Conservation (phyloP, 2,888 invertebrate genomes). For the Drosophila pseudotalamancana region DNA sequence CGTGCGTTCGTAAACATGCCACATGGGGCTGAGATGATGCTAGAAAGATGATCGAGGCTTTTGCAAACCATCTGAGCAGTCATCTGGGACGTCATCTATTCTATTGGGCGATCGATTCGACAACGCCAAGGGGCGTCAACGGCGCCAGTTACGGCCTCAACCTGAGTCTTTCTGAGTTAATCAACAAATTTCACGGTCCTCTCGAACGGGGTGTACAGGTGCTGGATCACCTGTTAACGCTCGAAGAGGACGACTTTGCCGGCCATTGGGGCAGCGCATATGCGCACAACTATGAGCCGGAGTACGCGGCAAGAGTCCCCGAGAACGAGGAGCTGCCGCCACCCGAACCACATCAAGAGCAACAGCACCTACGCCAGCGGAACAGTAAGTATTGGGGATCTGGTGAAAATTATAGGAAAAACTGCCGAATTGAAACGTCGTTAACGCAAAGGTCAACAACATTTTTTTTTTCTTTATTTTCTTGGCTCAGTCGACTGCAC, state of each 20-base stretch:
- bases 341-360: conserved; percentile 44
- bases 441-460: conserved; percentile 57
- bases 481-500: conserved; percentile 26
- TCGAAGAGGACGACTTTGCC: conserved; percentile 84
- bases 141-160: conserved; percentile 79
- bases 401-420: conserved; percentile 35
- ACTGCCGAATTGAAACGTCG: conserved; percentile 30
- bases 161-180: conserved; percentile 87
- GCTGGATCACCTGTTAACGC: conserved; percentile 88
- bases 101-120: conserved; percentile 86
- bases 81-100: conserved; percentile 86
- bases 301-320: conserved; percentile 63
- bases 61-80: conserved; percentile 83
- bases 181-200: conserved; percentile 84
- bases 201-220: conserved; percentile 85
- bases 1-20: conserved; percentile 46
- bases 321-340: conserved; percentile 66
- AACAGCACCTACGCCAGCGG: conserved; percentile 17
- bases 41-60: conserved; percentile 84
- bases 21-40: conserved; percentile 37
- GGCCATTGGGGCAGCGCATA: conserved; percentile 83
- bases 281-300: conserved; percentile 82
- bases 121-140: conserved; percentile 76
- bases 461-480: conserved; percentile 26
- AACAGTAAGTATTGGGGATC: conserved; percentile 44